Percentiles rank a stretch among this genome's conserved stretches.
phyloP scores from a whole-genome alignment of 2,888 invertebrate species.

The Chouioia cunea region DNA sequence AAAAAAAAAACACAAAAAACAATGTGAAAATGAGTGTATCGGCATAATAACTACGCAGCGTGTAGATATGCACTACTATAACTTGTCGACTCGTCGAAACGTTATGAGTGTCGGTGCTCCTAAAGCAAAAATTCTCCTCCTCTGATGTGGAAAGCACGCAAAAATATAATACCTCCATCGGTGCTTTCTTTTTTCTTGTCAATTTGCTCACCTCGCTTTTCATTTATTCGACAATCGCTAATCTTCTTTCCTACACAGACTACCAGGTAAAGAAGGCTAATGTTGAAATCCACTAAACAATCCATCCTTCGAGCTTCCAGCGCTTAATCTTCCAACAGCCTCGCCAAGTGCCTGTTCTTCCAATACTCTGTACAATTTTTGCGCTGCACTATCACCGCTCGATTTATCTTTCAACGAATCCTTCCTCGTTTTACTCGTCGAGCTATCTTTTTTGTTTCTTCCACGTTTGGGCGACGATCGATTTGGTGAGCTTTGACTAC shows the following conservation, averaged over 20 bases:
- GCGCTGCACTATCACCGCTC: slow-evolving; percentile 54
- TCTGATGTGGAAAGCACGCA: slow-evolving; percentile 6
- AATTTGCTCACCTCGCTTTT: slow-evolving; percentile 10
- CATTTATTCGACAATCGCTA: not conserved
- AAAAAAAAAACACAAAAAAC: too few species aligned
- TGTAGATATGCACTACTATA: slow-evolving; percentile 18
- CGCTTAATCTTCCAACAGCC: slow-evolving; percentile 29
- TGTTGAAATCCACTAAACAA: slow-evolving; percentile 33
- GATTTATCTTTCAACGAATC: slow-evolving; percentile 26
- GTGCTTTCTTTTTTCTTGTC: not conserved
- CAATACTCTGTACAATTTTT: slow-evolving; percentile 65
- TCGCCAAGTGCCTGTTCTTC: slow-evolving; percentile 66
- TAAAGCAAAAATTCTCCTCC: not conserved
- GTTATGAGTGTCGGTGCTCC: not conserved
- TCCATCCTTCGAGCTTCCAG: slow-evolving; percentile 17
- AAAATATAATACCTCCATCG: not conserved
- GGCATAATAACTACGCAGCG: slow-evolving; percentile 27
- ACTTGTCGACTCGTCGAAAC: slow-evolving; percentile 9
- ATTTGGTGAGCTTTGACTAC: slow-evolving; percentile 61
- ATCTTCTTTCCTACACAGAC: not conserved
- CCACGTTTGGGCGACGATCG: slow-evolving; percentile 60
- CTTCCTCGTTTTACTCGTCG: slow-evolving; percentile 10
- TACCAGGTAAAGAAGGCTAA: not conserved
- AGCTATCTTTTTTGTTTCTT: slow-evolving; percentile 13
- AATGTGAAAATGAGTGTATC: slow-evolving; percentile 11